phyloP scores from a whole-genome alignment of 2,113 vertebrate genomes.

The Plectropomus leopardus region DNA sequence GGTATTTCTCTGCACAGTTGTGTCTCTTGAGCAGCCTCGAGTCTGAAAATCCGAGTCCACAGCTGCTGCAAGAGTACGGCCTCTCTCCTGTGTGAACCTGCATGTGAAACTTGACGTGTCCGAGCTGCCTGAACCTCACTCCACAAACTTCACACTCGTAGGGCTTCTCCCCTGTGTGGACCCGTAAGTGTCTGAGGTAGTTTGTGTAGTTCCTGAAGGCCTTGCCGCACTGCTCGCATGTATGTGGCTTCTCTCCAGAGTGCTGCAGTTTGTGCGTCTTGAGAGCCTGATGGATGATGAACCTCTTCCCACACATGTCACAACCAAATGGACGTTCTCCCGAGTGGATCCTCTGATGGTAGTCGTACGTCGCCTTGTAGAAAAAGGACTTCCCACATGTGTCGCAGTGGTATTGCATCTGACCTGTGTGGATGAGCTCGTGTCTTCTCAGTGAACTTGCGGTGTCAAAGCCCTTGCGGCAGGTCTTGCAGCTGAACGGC shows the following conservation, averaged over 20 bases:
- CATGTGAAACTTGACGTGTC: conserved; percentile 81
- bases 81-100: conserved; percentile 77
- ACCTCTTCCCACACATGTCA: conserved; percentile 71
- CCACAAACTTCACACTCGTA: conserved; percentile 80
- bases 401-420: conserved; percentile 62
- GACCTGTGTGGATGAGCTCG: conserved; percentile 64
- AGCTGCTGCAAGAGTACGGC: conserved; percentile 66
- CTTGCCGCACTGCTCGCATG: conserved; percentile 73
- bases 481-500: conserved; percentile 76
- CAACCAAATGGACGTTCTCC: conserved; percentile 79
- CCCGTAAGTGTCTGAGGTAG: conserved; percentile 70
- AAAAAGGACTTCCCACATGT: conserved; percentile 74
- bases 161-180: conserved; percentile 80
- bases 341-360: conserved; percentile 76
- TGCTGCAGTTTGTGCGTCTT: conserved; percentile 79
- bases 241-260: conserved; percentile 75
- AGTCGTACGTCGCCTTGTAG: conserved; percentile 78
- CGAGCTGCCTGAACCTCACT: conserved; percentile 70
- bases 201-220: conserved; percentile 76
- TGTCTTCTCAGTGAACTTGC: conserved; percentile 63
- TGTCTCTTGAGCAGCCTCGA: conserved; percentile 75
- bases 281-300: conserved; percentile 74
- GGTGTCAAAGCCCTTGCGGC: conserved; percentile 70
- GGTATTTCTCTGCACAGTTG: conserved; percentile 59
- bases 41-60: conserved; percentile 74